These are phyloP conservation scores for Leucopsar rothschildi DNA, from an alignment of 2,113 vertebrate species.

Conservation along the genomic window DNA sequence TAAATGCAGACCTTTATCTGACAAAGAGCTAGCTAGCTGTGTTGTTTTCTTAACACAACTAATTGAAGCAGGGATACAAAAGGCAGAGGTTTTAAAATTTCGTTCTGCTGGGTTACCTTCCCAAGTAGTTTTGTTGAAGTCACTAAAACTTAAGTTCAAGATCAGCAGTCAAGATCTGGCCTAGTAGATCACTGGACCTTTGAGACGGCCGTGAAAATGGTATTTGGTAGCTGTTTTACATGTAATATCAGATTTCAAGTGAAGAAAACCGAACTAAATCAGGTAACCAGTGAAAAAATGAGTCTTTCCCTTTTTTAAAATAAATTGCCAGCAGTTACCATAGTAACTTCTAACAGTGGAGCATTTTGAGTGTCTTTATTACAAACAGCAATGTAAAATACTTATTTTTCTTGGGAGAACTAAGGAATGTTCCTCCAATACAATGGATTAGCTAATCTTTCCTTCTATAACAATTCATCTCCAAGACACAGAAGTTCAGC, in stretches of 20 bases:
- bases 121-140: background rate
- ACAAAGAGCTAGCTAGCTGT: background rate
- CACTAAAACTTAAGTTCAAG: background rate
- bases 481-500: background rate
- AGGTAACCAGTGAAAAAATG: conserved; percentile 17
- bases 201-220: background rate
- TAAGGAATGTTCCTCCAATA: background rate
- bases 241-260: background rate
- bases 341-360: conserved; percentile 62
- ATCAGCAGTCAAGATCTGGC: background rate
- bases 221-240: background rate
- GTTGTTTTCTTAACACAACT: background rate
- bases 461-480: background rate
- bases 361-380: conserved; percentile 56
- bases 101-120: background rate
- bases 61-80: background rate
- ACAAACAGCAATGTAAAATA: conserved; percentile 50
- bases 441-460: background rate
- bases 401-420: conserved; percentile 49
- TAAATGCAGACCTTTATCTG: background rate
- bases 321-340: conserved; percentile 62
- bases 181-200: background rate
- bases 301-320: conserved; percentile 36
- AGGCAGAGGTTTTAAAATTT: background rate
- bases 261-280: conserved; percentile 47